Evolutionary conservation across 2,113 vertebrate species (phyloP).

Genomic region (Isichthys henryi): DNA sequence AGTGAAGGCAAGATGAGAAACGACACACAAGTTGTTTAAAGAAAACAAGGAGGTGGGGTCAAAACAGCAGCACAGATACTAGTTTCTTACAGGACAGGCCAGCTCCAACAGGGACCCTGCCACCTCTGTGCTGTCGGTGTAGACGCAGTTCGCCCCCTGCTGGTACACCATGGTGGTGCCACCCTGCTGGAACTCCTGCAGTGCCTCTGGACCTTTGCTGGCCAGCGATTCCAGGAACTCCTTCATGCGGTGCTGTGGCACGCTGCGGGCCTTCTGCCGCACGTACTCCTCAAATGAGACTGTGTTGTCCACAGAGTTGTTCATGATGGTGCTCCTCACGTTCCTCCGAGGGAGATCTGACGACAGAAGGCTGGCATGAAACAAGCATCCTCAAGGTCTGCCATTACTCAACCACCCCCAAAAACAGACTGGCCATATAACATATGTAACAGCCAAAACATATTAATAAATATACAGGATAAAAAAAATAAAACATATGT

Average conservation of each 20-base stretch:
- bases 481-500: neutral
- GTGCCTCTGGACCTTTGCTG: conserved; percentile 87
- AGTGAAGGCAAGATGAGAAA: neutral
- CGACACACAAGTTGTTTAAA: neutral
- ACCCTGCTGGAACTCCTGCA: conserved; percentile 94
- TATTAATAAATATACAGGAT: neutral
- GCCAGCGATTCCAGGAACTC: conserved; percentile 95
- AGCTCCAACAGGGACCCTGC: conserved; percentile 96
- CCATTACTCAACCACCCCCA: neutral
- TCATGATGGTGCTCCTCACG: conserved; percentile 70
- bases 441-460: neutral
- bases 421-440: neutral
- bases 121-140: conserved; percentile 97
- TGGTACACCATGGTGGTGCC: conserved; percentile 93
- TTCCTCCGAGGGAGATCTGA: conserved; percentile 24
- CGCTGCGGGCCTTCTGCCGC: conserved; percentile 89
- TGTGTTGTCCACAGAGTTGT: conserved; percentile 95
- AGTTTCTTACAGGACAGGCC: conserved; percentile 81
- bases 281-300: conserved; percentile 98
- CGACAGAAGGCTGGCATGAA: neutral
- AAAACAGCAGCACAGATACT: neutral
- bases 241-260: conserved; percentile 99
- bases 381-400: neutral
- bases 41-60: neutral
- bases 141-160: conserved; percentile 86